Evolutionary conservation across 1,140 invertebrate species (phyloP).

Genomic region (Anastrepha ludens): DNA sequence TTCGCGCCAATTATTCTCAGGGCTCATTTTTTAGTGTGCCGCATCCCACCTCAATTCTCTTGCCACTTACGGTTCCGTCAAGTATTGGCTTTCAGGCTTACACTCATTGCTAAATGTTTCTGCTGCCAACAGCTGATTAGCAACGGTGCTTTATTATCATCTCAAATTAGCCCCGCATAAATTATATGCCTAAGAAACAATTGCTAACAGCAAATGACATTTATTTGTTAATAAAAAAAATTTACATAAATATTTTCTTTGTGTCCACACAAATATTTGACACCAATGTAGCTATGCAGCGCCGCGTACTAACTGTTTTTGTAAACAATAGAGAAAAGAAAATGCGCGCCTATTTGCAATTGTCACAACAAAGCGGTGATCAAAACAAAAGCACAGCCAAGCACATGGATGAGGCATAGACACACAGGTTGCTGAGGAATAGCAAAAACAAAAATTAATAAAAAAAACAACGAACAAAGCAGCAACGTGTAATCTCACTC

Average conservation of each 20-base stretch:
- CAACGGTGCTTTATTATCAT: background rate
- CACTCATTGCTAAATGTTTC: too few species aligned
- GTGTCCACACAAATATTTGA: constrained; percentile 16
- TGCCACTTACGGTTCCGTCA: too few species aligned
- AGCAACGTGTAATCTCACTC: background rate
- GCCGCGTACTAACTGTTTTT: constrained; percentile 16
- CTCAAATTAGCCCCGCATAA: background rate
- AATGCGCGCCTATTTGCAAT: background rate
- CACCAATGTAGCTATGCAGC: background rate
- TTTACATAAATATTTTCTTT: background rate
- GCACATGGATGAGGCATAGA: background rate
- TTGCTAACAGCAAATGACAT: constrained; percentile 30
- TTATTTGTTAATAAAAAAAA: constrained; percentile 32
- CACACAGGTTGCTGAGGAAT: too few species aligned
- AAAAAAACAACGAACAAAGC: background rate
- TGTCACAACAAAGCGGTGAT: background rate
- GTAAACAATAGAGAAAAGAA: constrained; percentile 5
- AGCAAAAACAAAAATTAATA: constrained; percentile 8
- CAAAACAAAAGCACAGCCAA: background rate
- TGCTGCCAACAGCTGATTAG: too few species aligned
- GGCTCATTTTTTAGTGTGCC: too few species aligned
- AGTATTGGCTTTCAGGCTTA: too few species aligned
- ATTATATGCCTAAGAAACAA: background rate
- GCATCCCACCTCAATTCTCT: too few species aligned
- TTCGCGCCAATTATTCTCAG: too few species aligned